Evolutionary conservation across 2,888 invertebrate genomes (phyloP), one percentile per base, ranked within the genome.

Genomic region (Lysandra coridon): DNA sequence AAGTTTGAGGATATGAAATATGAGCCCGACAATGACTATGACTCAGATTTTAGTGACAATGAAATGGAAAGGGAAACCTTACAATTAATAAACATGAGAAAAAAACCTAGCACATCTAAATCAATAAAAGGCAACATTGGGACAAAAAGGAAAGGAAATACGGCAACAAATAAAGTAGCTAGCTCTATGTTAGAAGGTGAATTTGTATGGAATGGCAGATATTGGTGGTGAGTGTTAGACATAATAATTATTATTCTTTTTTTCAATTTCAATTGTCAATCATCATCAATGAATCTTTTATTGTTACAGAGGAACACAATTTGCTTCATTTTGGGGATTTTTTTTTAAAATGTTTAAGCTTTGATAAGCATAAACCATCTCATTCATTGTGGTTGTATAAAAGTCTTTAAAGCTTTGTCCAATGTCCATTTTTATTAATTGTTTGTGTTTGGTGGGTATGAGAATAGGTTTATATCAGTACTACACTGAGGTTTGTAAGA

Each of bases 171-270:
- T 82, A 90, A 86, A 83, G 87, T 92, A 80, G 92, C 92, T 75
- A 87, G 91, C 78, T 92, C 93, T 81, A 85, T 94, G 83, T 84
- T 93, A 83, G 94, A 94, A 87, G 92, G 91, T 73, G 89, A 90
- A 81, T 94, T 90, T 85, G 79, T 84, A 62, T 95, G 93, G 93
- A 90, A 84, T 84, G 93, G 91, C 77, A 88, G 90, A 83, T 86
- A 87, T 86, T 94, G 93, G 94, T 91, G 93, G 94, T 95, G 92
- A 89, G 85, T 84, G 83, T 82, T 80, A 5, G 14, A 37, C 5
- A 14, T 14, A 14, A 69, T 37, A 14, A 69, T 37, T 37, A 69
- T 37, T 10, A 14, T 14, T 33, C 69, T 69, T 14, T 14, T 30
- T 64, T 33, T 37, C 4, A 37, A 37, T 14, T 37, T 69, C 33